Conservation (phyloP, 2,888 invertebrate species). For the Sepioteuthis lessoniana region DNA sequence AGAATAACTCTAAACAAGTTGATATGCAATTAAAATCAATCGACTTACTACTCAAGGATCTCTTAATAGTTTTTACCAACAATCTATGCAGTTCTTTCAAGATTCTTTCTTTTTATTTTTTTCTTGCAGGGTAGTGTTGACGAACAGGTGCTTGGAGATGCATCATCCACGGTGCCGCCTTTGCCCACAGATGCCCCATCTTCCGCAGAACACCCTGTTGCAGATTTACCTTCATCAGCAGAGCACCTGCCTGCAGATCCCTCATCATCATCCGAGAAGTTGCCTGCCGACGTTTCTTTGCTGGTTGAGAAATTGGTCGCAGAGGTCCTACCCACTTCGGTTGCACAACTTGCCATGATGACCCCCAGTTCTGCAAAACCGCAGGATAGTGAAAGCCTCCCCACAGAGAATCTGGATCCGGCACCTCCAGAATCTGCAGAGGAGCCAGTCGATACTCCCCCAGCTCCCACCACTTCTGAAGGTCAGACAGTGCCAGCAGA, state of each 20-base stretch:
- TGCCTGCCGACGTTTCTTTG: not conserved
- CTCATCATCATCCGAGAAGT: not conserved
- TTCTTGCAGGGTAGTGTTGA: not conserved
- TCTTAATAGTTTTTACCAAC: too few relatives aligned
- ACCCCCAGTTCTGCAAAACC: not conserved
- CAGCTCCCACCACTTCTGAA: slow-evolving; percentile 33
- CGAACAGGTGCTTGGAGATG: not conserved
- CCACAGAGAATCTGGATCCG: not conserved
- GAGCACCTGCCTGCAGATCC: not conserved
- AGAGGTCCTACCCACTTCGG: not conserved
- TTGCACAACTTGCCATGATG: not conserved
- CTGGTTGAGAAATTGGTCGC: not conserved
- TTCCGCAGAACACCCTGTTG: not conserved
- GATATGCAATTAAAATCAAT: too few relatives aligned
- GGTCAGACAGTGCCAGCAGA: not conserved
- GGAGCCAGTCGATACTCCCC: not conserved
- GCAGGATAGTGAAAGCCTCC: not conserved
- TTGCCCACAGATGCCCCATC: not conserved
- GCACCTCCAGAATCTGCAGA: not conserved
- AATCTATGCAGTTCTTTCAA: too few relatives aligned
- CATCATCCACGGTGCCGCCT: not conserved
- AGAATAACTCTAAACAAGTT: too few relatives aligned
- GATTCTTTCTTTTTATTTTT: not conserved
- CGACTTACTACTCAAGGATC: too few relatives aligned
- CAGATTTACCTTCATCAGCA: not conserved